Evolutionary conservation across 2,113 vertebrate species (phyloP).

Genomic region (Oryzias woworae): DNA sequence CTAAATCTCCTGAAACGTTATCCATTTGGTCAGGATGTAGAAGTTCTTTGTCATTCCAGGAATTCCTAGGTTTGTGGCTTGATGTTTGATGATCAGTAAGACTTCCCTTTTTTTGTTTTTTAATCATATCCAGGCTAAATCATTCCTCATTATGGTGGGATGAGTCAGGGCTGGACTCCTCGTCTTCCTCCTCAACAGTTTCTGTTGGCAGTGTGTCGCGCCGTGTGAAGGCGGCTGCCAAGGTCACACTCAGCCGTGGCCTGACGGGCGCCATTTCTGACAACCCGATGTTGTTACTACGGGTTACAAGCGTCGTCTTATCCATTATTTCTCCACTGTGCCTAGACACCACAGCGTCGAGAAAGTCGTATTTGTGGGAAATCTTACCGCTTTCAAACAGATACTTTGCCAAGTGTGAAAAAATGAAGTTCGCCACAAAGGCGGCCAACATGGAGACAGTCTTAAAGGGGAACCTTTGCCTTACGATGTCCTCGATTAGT

Average conservation of each 20-base stretch:
- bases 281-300: constrained; percentile 90
- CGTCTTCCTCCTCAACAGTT: constrained; percentile 73
- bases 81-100: constrained; percentile 17
- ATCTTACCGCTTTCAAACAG: constrained; percentile 95
- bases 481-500: constrained; percentile 77
- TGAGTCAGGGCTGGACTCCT: constrained; percentile 90
- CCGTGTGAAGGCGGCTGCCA: constrained; percentile 89
- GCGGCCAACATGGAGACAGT: constrained; percentile 91
- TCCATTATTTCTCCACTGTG: constrained; percentile 97
- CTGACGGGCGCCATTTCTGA: constrained; percentile 91
- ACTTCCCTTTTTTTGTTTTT: constrained; percentile 5
- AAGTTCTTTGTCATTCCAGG: constrained; percentile 25
- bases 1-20: constrained; percentile 41
- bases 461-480: constrained; percentile 96
- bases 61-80: constrained; percentile 8
- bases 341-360: constrained; percentile 92
- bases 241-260: constrained; percentile 86
- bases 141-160: constrained; percentile 84
- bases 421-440: constrained; percentile 85
- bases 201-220: constrained; percentile 86
- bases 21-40: constrained; percentile 26
- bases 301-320: constrained; percentile 93
- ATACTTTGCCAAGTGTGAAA: constrained; percentile 94
- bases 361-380: constrained; percentile 92
- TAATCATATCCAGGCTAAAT: constrained; percentile 26